Base-by-base conservation (phyloP, 2,888 invertebrate genomes). In the Lepidochitona cinerea region DNA sequence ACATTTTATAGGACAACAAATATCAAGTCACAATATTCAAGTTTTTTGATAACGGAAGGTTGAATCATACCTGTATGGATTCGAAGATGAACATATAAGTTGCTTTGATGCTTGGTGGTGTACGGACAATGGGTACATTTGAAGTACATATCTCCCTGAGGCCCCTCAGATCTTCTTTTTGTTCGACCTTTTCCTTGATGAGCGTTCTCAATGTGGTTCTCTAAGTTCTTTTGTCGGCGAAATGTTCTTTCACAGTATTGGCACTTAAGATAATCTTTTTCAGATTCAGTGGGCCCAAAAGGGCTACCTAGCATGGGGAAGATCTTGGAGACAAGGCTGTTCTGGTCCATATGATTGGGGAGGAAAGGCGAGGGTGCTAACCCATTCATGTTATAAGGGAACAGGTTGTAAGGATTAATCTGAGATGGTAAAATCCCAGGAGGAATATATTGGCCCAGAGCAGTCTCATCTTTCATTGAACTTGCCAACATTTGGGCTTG, bases 31-130 rank as follows among this genome's bases (percentile, higher is more conserved):
- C n/a, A n/a, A n/a, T n/a, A n/a, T n/a, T n/a, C n/a, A n/a, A n/a
- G n/a, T n/a, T n/a, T n/a, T n/a, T n/a, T n/a, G n/a, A n/a, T n/a
- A n/a, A n/a, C n/a, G n/a, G n/a, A n/a, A n/a, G n/a, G n/a, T n/a
- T n/a, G n/a, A n/a, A n/a, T n/a, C 87, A 79, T 70, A 90, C 90
- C 90, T 72, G 90, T 90, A 74, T 90, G 90, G 26, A 90, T 90
- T 49, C 90, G 73, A 12, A 89, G 84, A 80, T 90, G 90, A 4
- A 90, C 90, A 75, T 89, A 89, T 73, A 90, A 81, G 76, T 90
- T 90, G 79, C 90, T 90, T 78, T 90, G 90, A 75, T 90, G 89
- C 75, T 89, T 90, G 29, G 90, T 90, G 52, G 90, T 89, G 79
- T 90, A 90, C 14, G 88, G 86, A 78, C 90, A 90, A 78, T 89